Conservation (phyloP, 2,113 vertebrate genomes). For the Spea bombifrons region DNA sequence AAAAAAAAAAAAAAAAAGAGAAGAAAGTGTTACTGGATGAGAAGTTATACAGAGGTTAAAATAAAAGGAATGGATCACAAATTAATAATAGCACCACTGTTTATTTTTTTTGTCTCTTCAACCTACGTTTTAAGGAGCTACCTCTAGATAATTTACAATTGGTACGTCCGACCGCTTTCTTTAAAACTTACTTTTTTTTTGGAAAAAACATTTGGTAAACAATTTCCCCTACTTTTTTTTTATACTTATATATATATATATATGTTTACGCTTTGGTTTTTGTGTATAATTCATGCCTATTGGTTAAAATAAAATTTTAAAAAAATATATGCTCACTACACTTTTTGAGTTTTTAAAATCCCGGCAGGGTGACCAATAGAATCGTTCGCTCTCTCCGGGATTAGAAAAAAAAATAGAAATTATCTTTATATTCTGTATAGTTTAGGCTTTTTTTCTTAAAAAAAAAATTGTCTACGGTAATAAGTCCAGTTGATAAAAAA, state of each 20-base stretch:
- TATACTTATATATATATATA: slow-evolving; percentile 18
- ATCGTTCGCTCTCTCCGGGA: neutral
- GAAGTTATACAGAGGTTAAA: slow-evolving; percentile 34
- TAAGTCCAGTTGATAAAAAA: neutral
- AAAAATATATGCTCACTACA: slow-evolving; percentile 55
- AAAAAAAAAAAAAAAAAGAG: slow-evolving; percentile 35
- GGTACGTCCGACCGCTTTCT: slow-evolving; percentile 1
- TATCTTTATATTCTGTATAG: too few species aligned
- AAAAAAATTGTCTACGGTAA: neutral
- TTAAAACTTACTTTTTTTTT: neutral
- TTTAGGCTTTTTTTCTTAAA: neutral
- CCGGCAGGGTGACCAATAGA: neutral
- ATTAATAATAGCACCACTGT: slow-evolving; percentile 80
- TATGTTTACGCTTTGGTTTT: neutral
- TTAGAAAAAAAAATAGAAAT: neutral
- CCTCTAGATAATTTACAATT: neutral
- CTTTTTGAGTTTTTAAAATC: slow-evolving; percentile 51
- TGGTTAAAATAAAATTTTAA: slow-evolving; percentile 46
- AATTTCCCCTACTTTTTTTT: slow-evolving; percentile 25
- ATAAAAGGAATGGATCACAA: slow-evolving; percentile 72
- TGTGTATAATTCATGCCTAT: slow-evolving; percentile 43
- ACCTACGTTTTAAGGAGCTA: slow-evolving; percentile 8
- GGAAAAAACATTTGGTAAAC: neutral
- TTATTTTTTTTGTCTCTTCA: slow-evolving; percentile 27
- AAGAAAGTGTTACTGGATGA: slow-evolving; percentile 34